Base-by-base conservation (phyloP, 2,888 invertebrate genomes). In the Lasioglossum malachurum region DNA sequence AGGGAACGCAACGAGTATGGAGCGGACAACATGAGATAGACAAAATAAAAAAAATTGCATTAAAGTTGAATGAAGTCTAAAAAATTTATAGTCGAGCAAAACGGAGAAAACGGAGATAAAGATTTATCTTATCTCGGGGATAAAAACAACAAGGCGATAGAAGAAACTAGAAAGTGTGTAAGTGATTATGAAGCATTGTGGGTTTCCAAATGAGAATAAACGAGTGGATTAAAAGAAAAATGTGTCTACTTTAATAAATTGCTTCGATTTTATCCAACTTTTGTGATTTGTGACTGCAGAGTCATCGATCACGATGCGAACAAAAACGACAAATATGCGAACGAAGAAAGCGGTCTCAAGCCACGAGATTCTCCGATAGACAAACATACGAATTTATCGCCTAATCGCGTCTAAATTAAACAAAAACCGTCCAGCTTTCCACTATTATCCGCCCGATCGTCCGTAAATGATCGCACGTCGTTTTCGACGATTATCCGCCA, bases 281-380 rank as follows among this genome's bases (percentile, higher is more conserved):
- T n/a, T 53, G n/a, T n/a, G 53, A 53, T 53, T 53, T 53, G 23
- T 10, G 53, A 10, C 53, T n/a, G 53, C 3, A 10, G 3, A 23
- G 53, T 53, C 53, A 10, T n/a, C 53, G n/a, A 53, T 1, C 53
- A 3, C 53, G n/a, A 67, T 3, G 19, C 19, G 14, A 46, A 67
- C 44, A 46, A 23, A n/a, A 75, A 35, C 38, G 23, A 31, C 31
- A 57, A 31, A 71, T 19, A 60, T n/a, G 49, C 12, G 14, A 31
- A n/a, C 41, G 74, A 75, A 74, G 80, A 83, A 80, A 80, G 76
- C 31, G 44, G 76, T 64, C 64, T 44, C 7, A 38, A 49, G 69
- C 19, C 10, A 49, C 16, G 19, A 49, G 77, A 78, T 53, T 19
- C 31, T 2, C 16, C 4, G 4, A 8, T n/a, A 23, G 46, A 19